phyloP scores from a whole-genome alignment of 2,113 vertebrate species.

The Uropsilus gracilis region DNA sequence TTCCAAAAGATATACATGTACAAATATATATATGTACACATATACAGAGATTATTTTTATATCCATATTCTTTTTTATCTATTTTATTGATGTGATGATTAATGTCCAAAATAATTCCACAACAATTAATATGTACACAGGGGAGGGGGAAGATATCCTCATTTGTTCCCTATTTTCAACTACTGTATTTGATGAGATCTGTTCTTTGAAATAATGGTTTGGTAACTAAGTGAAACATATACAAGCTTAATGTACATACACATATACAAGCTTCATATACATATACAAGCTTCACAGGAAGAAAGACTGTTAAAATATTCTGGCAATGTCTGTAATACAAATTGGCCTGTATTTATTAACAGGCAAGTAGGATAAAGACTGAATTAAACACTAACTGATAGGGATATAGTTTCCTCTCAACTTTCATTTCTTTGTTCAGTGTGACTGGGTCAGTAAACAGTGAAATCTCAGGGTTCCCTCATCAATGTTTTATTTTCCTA shows the following conservation, averaged over 20 bases:
- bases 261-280: neutral
- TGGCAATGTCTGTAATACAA: neutral
- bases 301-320: neutral
- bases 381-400: neutral
- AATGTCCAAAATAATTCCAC: neutral
- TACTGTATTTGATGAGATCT: neutral
- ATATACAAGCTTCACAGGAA: neutral
- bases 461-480: neutral
- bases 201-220: conserved; percentile 23
- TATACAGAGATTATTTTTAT: neutral
- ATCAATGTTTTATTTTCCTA: neutral
- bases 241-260: neutral
- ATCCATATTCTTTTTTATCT: neutral
- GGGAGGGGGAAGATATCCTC: neutral
- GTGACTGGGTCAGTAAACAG: neutral
- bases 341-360: neutral
- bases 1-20: neutral
- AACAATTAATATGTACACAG: neutral
- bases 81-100: neutral
- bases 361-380: neutral
- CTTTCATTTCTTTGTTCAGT: neutral
- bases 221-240: neutral
- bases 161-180: neutral
- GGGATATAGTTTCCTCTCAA: neutral
- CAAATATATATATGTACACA: neutral